Percentiles rank a stretch among this genome's conserved stretches.
Conservation (phyloP, 2,888 invertebrate genomes). For the Danaus chrysippus region DNA sequence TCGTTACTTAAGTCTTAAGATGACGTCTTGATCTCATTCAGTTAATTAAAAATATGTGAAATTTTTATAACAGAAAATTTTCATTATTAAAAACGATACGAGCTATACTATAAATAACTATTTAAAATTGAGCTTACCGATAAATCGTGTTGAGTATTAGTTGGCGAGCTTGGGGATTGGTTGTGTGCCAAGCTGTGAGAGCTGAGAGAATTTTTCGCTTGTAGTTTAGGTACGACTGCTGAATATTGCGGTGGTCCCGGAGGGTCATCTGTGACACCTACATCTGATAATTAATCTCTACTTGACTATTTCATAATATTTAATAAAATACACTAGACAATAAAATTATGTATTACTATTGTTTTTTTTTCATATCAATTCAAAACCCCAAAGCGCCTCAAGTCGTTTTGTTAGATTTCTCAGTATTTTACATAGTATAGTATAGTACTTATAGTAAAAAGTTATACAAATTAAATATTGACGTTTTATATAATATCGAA, state of each 20-base stretch:
- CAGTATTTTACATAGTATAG: too few relatives aligned
- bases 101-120: neutral
- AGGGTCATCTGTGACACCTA: conserved; percentile 56
- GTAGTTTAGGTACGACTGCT: conserved; percentile 50
- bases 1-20: neutral
- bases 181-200: conserved; percentile 60
- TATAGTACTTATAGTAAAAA: too few relatives aligned
- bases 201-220: conserved; percentile 59
- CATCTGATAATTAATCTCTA: neutral
- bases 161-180: conserved; percentile 59
- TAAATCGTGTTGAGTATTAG: conserved; percentile 58
- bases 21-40: too few relatives aligned
- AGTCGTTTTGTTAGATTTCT: too few relatives aligned
- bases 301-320: too few relatives aligned
- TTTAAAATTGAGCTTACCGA: conserved; percentile 48
- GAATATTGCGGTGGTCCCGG: conserved; percentile 69
- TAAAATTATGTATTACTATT: too few relatives aligned
- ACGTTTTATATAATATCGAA: too few relatives aligned
- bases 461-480: too few relatives aligned
- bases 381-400: too few relatives aligned
- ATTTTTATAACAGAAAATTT: neutral
- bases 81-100: neutral
- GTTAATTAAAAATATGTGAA: neutral
- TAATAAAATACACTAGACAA: too few relatives aligned
- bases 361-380: too few relatives aligned